Evolutionary conservation across 2,797 vertebrate species (phyloP).

Genomic region (Lepidocolaptes lacrymiger): DNA sequence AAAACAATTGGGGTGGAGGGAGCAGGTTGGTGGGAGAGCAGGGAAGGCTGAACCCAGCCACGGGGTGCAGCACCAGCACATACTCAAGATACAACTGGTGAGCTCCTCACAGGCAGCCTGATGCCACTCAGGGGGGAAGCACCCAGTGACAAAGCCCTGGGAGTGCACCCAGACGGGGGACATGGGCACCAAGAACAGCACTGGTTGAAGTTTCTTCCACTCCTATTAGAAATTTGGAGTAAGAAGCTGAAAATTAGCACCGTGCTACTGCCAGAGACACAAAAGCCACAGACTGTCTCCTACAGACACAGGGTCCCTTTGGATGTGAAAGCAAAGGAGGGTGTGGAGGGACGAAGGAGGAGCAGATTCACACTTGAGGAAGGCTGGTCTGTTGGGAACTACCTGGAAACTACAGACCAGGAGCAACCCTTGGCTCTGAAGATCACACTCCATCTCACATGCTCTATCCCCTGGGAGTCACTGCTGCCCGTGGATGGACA

Average conservation of each 20-base stretch:
- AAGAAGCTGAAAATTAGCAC: background rate
- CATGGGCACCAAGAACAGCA: background rate
- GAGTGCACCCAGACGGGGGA: fast-evolving
- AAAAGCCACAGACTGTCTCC: background rate
- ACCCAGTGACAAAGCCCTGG: background rate
- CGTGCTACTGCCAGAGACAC: fast-evolving
- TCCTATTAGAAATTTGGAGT: background rate
- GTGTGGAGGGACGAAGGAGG: background rate
- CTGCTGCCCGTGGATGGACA: background rate
- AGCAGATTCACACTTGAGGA: background rate
- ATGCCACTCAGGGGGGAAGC: background rate
- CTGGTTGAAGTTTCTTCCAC: background rate
- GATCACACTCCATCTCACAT: background rate
- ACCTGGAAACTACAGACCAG: background rate
- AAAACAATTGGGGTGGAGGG: background rate
- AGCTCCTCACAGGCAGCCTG: background rate
- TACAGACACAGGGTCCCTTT: fast-evolving
- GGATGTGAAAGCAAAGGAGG: background rate
- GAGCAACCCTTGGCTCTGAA: background rate
- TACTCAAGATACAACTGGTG: fast-evolving
- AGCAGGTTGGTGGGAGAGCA: background rate
- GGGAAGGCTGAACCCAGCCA: background rate
- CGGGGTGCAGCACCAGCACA: background rate
- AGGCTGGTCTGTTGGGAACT: background rate
- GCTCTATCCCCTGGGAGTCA: background rate